Base-by-base conservation (phyloP, 2,888 invertebrate genomes). In the Cantharis lateralis region DNA sequence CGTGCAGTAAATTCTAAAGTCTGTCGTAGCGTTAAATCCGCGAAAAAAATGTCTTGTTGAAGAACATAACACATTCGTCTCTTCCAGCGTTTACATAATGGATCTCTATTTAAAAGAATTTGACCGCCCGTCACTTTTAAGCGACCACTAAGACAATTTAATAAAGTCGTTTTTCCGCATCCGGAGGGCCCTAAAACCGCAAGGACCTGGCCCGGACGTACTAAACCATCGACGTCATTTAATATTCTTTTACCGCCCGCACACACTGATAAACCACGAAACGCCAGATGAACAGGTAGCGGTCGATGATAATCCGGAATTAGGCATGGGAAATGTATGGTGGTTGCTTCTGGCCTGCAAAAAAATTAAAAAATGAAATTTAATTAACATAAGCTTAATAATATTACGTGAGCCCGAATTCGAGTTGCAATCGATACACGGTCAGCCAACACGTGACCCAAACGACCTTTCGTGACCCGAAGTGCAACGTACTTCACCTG, bases 161-260 rank as follows among this genome's bases (percentile, higher is more conserved):
- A 88, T 71, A 95, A 89, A 18, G 95, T 95, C 13, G 95, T 95
- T 88, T 95, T 95, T 32, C 95, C 95, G 81, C 91, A 90, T 66
- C 95, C 95, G 82, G 94, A 94, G 48, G 95, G 95, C 80, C 95
- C 95, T 94, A 95, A 95, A 78, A 95, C 92, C 81, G 95, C 95
- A 84, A 95, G 88, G 78, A 95, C 90, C 86, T 95, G 93, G 70
- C 95, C 95, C 15, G 94, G 94, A 82, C 92, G 91, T 81, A 93
- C 94, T 82, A 92, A 89, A 62, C 95, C 95, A 85, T 92, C 93
- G 83, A 95, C 92, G 88, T 93, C 92, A 81, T 91, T 90, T 74
- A 95, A 90, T 82, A 94, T 92, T 70, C 89, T 89, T 74, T 93
- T 89, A 69, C 84, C 82, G 63, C 85, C 89, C 78, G 89, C 89